These are phyloP conservation scores for Muraenolepis orangiensis DNA, from an alignment of 2,797 vertebrate genomes.

Conservation along the genomic window DNA sequence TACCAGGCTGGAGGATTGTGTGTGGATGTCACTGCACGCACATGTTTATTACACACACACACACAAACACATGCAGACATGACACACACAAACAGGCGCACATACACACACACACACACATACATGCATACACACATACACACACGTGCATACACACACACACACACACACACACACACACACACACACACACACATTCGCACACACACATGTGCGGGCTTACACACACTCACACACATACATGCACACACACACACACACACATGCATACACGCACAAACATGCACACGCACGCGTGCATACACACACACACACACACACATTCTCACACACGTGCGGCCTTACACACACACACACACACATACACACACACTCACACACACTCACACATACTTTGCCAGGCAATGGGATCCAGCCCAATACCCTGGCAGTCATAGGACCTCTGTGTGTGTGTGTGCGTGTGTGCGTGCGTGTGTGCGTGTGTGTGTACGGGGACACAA, in stretches of 20 bases:
- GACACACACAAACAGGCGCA: conserved; percentile 1
- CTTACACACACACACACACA: conserved; percentile 6
- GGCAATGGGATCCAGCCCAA: conserved; percentile 57
- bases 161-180: conserved; percentile 8
- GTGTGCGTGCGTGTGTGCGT: conserved; percentile 29
- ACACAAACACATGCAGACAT: conserved; percentile 51
- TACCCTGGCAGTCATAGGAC: conserved; percentile 54
- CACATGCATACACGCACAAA: conserved; percentile 41
- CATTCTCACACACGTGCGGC: background rate
- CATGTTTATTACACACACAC: conserved; percentile 35
- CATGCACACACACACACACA: conserved; percentile 23
- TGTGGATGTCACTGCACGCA: conserved; percentile 63
- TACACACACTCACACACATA: conserved; percentile 12
- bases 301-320: conserved; percentile 9
- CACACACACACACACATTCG: background rate
- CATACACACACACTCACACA: conserved; percentile 14
- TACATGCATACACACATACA: conserved; percentile 3
- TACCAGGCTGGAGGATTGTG: conserved; percentile 65
- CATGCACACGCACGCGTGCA: too few relatives aligned
- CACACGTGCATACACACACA: too few relatives aligned
- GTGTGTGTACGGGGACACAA: conserved; percentile 24
- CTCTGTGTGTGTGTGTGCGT: conserved; percentile 33
- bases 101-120: conserved; percentile 1
- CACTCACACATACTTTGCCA: conserved; percentile 55
- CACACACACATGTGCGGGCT: too few relatives aligned